Base-by-base conservation (phyloP, 2,113 vertebrate genomes). In the Chrysemys picta region DNA sequence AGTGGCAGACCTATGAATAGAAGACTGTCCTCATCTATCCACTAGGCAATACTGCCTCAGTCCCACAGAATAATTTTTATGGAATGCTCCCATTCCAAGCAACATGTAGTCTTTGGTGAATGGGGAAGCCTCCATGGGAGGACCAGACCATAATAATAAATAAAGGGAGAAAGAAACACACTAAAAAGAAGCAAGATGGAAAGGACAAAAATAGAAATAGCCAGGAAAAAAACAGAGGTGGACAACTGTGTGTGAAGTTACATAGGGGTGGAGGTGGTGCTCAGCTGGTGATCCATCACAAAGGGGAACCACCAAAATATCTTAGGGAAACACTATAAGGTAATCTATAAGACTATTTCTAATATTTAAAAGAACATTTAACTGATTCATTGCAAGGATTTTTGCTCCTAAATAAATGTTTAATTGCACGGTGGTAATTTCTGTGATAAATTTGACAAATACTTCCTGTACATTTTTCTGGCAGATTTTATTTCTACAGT, bases 341-440 rank as follows among this genome's bases (percentile, higher is more conserved):
- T 84, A 79, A 13, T 24, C 12, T 7, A 78, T 25, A 49, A 86
- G 13, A 21, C 3, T 45, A 10, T 78, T 84, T 5, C 5, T 76
- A 50, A 22, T 72, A 38, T 65, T 84, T 87, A n/a, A 85, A 96
- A 85, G 92, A 79, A 22, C 45, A 91, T 76, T 86, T 89, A 38
- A 81, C 83, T 29, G 89, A 45, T 87, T 94, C 85, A n/a, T 87
- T 50, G 8, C 59, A 89, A 57, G 81, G 22, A 85, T 42, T 69
- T 91, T 14, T 21, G 25, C 89, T 95, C 50, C 35, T 94, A 79
- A 84, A 45, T 79, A 80, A 82, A 1, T 45, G n/a, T 69, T 69
- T 75, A 90, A 89, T 2, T 79, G 89, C 54, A 79, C 47, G 38
- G 57, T 88, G 21, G 3, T 87, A 78, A 69, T n/a, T 69, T 69